Percentiles rank a stretch among this genome's conserved stretches.
These are phyloP conservation scores for Elegia similella DNA, from an alignment of 2,888 invertebrate genomes.

Conservation along the genomic window DNA sequence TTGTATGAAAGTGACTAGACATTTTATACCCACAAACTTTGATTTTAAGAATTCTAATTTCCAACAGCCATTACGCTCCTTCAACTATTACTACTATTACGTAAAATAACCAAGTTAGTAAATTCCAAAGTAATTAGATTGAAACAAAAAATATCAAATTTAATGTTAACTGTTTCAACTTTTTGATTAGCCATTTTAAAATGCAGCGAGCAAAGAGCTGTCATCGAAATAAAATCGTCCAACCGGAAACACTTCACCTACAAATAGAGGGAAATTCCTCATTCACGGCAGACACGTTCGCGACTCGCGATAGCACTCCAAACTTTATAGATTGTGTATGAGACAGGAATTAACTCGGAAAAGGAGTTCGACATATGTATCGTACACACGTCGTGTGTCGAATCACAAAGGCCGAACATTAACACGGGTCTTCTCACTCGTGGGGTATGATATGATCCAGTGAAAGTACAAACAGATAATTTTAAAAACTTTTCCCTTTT, in stretches of 20 bases:
- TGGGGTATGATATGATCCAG: not conserved
- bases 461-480: not conserved
- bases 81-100: no score
- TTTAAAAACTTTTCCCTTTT: no score
- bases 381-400: conserved; percentile 50
- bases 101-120: no score
- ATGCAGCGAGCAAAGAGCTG: not conserved
- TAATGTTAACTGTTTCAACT: no score
- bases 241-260: conserved; percentile 3
- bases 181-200: not conserved
- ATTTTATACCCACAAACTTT: no score
- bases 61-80: no score
- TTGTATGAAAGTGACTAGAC: no score
- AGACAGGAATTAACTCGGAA: conserved; percentile 73
- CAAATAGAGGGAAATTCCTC: conserved; percentile 13
- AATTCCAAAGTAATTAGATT: no score
- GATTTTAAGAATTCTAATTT: no score
- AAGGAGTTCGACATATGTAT: conserved; percentile 64
- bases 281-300: conserved; percentile 12
- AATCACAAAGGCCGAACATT: conserved; percentile 75
- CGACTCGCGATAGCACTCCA: conserved; percentile 38
- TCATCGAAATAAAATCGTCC: not conserved
- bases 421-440: conserved; percentile 40
- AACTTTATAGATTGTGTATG: conserved; percentile 70
- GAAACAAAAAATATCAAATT: no score